Conservation (phyloP, 2,113 vertebrate genomes). For the Alligator mississippiensis region DNA sequence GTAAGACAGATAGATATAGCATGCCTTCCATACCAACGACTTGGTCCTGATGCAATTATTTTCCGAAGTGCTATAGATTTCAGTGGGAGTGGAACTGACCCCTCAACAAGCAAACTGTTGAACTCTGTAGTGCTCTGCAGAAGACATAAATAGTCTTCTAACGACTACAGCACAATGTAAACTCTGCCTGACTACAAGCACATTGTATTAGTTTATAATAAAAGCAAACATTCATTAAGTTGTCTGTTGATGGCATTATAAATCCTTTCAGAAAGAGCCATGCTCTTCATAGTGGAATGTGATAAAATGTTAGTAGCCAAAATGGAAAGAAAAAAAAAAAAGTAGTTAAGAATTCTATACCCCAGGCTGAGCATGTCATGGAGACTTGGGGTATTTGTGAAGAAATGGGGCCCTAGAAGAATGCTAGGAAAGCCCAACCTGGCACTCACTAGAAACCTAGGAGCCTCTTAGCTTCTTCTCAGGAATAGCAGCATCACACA, state of each 20-base stretch:
- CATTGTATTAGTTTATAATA: not conserved
- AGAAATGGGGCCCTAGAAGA: too few relatives aligned
- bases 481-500: too few relatives aligned
- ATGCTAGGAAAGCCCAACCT: too few relatives aligned
- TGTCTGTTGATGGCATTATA: not conserved
- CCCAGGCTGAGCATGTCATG: too few relatives aligned
- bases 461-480: too few relatives aligned
- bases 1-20: not conserved
- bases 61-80: not conserved
- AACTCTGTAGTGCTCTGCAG: not conserved
- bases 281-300: not conserved
- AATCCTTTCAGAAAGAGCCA: not conserved
- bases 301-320: not conserved
- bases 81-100: not conserved
- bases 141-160: slow-evolving; percentile 14
- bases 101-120: not conserved
- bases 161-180: not conserved
- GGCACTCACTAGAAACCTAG: too few relatives aligned
- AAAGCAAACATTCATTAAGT: not conserved
- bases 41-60: not conserved
- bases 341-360: not conserved
- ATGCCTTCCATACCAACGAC: not conserved
- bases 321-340: not conserved
- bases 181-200: not conserved
- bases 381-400: too few relatives aligned